These are phyloP conservation scores for Drepana falcataria DNA, from an alignment of 2,888 invertebrate genomes.

Conservation along the genomic window DNA sequence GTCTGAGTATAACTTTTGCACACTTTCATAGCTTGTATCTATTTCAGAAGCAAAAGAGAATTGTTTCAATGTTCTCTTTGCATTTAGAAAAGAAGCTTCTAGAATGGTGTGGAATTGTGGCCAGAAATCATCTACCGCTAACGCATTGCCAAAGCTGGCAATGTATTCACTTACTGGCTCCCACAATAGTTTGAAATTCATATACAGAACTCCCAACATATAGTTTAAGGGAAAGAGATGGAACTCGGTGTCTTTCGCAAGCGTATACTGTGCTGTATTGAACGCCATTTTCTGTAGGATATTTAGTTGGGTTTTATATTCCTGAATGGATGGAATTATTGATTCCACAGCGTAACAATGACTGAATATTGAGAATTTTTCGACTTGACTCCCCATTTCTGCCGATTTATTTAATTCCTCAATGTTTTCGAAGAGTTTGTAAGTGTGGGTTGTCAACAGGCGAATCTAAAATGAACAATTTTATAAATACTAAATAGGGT, in stretches of 20 bases:
- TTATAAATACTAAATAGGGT: not conserved
- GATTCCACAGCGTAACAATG: slow-evolving; percentile 85
- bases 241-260: slow-evolving; percentile 78
- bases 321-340: slow-evolving; percentile 84
- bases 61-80: slow-evolving; percentile 51
- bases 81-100: slow-evolving; percentile 67
- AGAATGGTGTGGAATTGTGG: slow-evolving; percentile 81
- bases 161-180: slow-evolving; percentile 88
- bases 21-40: slow-evolving; percentile 38
- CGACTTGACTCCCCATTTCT: slow-evolving; percentile 45
- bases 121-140: slow-evolving; percentile 85
- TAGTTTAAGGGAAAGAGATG: slow-evolving; percentile 85
- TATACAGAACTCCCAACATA: slow-evolving; percentile 88
- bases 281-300: slow-evolving; percentile 85
- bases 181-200: slow-evolving; percentile 95
- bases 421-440: slow-evolving; percentile 81
- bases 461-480: slow-evolving; percentile 75
- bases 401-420: slow-evolving; percentile 64
- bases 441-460: slow-evolving; percentile 84
- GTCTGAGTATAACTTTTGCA: slow-evolving; percentile 52
- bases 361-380: slow-evolving; percentile 80
- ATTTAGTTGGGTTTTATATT: slow-evolving; percentile 88
- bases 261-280: slow-evolving; percentile 77
- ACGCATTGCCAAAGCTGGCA: slow-evolving; percentile 83
- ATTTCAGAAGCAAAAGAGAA: slow-evolving; percentile 58